Percentiles rank a stretch among this genome's conserved stretches.
These are phyloP conservation scores for Cinclus cinclus DNA, from an alignment of 2,113 vertebrate genomes.

Conservation along the genomic window DNA sequence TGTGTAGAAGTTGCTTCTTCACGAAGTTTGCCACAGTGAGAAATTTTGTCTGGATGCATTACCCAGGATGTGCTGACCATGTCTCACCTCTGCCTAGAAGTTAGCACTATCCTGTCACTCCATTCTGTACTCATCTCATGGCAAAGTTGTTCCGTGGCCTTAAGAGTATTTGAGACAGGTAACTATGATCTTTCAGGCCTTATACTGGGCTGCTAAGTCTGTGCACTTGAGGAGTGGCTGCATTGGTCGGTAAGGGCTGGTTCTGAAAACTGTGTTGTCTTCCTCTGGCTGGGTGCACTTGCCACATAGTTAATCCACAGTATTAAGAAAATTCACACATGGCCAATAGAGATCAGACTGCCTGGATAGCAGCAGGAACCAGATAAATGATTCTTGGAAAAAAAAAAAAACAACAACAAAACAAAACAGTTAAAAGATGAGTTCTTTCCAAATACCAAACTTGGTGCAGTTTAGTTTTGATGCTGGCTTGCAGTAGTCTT, in stretches of 20 bases:
- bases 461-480: background rate
- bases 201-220: background rate
- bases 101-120: background rate
- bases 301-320: background rate
- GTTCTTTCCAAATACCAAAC: background rate
- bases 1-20: background rate
- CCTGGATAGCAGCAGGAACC: background rate
- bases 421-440: background rate
- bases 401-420: accelerated
- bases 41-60: background rate
- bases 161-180: background rate
- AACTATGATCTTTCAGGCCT: background rate
- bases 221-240: background rate
- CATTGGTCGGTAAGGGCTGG: background rate
- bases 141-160: background rate
- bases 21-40: background rate
- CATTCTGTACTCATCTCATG: background rate
- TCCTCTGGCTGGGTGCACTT: background rate
- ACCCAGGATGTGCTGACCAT: background rate
- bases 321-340: background rate
- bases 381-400: background rate
- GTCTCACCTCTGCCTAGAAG: background rate
- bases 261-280: background rate
- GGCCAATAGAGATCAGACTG: background rate
- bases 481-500: background rate